Evolutionary conservation across 2,797 vertebrate genomes (phyloP).

Genomic region (Lerista edwardsae): DNA sequence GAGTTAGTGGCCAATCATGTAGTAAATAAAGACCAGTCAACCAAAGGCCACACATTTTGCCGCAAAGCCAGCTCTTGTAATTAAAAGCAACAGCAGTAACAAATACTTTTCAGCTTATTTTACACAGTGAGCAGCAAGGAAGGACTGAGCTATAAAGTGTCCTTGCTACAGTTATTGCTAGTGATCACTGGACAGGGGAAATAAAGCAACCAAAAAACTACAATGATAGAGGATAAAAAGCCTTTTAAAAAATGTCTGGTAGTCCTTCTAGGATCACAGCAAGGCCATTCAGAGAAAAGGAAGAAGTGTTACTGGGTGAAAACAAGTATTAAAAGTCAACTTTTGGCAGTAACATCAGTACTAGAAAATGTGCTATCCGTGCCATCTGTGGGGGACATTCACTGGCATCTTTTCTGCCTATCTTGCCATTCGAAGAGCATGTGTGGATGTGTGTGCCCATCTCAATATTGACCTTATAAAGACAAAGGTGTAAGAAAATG

Average conservation of each 20-base stretch:
- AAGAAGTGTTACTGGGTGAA: neutral
- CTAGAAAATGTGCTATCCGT: no score
- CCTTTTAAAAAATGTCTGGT: neutral
- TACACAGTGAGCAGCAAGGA: neutral
- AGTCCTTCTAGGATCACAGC: neutral
- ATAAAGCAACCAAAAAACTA: neutral
- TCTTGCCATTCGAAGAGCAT: neutral
- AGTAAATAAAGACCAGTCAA: neutral
- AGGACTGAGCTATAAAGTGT: neutral
- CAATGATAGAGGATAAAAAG: neutral
- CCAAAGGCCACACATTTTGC: neutral
- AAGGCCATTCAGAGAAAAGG: neutral
- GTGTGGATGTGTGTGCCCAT: neutral
- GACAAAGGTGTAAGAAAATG: neutral
- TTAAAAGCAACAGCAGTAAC: slow-evolving; percentile 4
- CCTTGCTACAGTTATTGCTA: slow-evolving; percentile 6
- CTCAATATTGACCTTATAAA: neutral
- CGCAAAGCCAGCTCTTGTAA: neutral
- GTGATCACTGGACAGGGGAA: neutral
- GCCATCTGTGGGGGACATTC: neutral
- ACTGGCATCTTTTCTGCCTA: slow-evolving; percentile 1
- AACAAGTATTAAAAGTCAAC: neutral
- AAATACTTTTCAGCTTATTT: neutral
- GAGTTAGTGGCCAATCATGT: neutral
- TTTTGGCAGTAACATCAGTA: neutral